Percentiles rank a stretch among this genome's conserved stretches.
Evolutionary conservation across 35 echinoderm and acorn worm species (phyloP).

Genomic region (Diadema setosum): DNA sequence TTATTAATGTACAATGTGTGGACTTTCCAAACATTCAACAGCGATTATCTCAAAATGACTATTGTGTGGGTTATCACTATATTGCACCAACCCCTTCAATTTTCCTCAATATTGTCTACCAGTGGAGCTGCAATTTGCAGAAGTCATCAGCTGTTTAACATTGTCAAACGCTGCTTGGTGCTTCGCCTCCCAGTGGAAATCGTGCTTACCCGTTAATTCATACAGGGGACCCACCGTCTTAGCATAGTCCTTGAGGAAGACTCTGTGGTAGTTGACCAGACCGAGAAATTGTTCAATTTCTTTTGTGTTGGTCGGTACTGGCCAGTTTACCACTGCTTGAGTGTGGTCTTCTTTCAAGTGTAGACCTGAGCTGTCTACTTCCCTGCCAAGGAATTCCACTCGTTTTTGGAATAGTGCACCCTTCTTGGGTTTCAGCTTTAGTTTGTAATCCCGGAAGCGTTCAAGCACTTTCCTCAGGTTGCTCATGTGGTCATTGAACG

Average conservation of each 20-base stretch:
- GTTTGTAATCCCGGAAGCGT: not conserved
- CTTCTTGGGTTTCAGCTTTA: conserved; percentile 53
- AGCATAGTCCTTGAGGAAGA: conserved; percentile 23
- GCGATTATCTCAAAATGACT: too few relatives aligned
- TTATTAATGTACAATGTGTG: too few relatives aligned
- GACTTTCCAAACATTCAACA: too few relatives aligned
- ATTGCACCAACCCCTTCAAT: too few relatives aligned
- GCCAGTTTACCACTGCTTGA: not conserved
- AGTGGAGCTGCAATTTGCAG: too few relatives aligned
- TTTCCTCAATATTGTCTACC: too few relatives aligned
- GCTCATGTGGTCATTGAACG: not conserved
- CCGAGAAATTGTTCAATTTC: conserved; percentile 44
- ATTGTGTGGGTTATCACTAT: too few relatives aligned
- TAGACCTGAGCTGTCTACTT: not conserved
- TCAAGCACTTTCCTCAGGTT: conserved; percentile 1
- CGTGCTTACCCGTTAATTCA: not conserved
- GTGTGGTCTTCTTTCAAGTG: not conserved
- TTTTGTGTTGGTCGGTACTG: not conserved
- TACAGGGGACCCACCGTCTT: conserved; percentile 9
- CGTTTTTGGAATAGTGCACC: conserved; percentile 33
- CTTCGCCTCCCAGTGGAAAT: conserved; percentile 16
- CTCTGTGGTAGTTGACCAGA: conserved; percentile 36
- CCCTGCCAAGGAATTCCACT: conserved; percentile 32
- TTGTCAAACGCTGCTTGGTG: conserved; percentile 34
- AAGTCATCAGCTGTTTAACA: too few relatives aligned